These are phyloP conservation scores for Poecilia gillii DNA, from an alignment of 2,797 vertebrate genomes.

Conservation along the genomic window DNA sequence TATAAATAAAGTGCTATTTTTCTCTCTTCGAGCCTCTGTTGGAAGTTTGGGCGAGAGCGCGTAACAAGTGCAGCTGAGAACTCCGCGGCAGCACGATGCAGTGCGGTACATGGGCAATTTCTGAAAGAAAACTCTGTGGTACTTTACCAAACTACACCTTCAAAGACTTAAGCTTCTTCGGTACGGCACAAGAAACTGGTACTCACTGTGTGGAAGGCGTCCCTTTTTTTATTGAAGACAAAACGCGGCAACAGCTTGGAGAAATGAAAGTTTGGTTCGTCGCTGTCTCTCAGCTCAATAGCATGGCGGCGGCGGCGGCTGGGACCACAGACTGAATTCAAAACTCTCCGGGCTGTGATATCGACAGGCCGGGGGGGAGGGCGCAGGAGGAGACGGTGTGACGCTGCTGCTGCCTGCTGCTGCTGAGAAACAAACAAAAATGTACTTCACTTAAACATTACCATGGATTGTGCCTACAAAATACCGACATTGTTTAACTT, in stretches of 20 bases:
- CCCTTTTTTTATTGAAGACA: constrained; percentile 54
- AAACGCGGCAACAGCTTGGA: constrained; percentile 81
- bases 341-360: constrained; percentile 65
- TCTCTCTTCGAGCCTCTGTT: not conserved
- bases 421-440: not conserved
- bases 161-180: not conserved
- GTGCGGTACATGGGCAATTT: constrained; percentile 17
- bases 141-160: not conserved
- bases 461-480: not conserved
- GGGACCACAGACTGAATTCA: constrained; percentile 66
- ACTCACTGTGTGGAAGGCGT: constrained; percentile 55
- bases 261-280: constrained; percentile 55
- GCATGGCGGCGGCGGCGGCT: constrained; percentile 81
- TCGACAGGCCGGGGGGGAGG: constrained; percentile 47
- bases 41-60: constrained; percentile 1
- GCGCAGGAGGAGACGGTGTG: constrained; percentile 2
- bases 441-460: not conserved
- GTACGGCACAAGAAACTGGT: not conserved
- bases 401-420: not conserved
- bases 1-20: not conserved
- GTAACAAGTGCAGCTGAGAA: constrained; percentile 78
- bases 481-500: not conserved
- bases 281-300: constrained; percentile 69
- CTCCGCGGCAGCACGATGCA: constrained; percentile 44
- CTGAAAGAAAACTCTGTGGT: not conserved